Conservation (phyloP, 1,140 invertebrate genomes). For the Halotydeus destructor region DNA sequence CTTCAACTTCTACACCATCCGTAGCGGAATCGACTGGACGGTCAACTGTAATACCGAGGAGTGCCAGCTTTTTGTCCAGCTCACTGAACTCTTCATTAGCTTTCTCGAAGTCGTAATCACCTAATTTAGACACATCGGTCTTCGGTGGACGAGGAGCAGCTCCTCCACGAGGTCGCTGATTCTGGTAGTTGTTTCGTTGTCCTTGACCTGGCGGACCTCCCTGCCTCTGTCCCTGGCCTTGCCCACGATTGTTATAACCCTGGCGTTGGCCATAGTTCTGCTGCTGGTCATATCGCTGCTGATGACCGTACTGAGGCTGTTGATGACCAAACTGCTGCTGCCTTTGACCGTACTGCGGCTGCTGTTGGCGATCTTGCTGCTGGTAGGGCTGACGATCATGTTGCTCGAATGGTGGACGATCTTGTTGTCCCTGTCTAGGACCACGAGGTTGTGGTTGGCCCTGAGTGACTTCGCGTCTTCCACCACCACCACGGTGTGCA, state of each 20-base stretch:
- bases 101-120: constrained; percentile 92
- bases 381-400: neutral
- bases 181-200: neutral
- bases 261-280: constrained; percentile 1
- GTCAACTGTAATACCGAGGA: constrained; percentile 23
- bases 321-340: constrained; percentile 4
- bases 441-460: neutral
- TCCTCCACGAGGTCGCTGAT: neutral
- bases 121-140: too few species aligned
- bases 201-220: neutral
- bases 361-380: neutral
- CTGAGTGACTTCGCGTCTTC: neutral
- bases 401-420: neutral
- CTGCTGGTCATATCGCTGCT: neutral
- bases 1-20: constrained; percentile 30
- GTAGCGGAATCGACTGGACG: constrained; percentile 31
- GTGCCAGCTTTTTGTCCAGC: constrained; percentile 42
- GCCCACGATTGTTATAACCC: constrained; percentile 1
- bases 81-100: constrained; percentile 91
- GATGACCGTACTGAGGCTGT: neutral
- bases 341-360: neutral
- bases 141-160: constrained; percentile 37
- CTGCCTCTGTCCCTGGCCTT: neutral
- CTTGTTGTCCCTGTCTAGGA: neutral
- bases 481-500: neutral